phyloP scores from a whole-genome alignment of 2,888 invertebrate species.

The Spatulosminthurus flaviceps region DNA sequence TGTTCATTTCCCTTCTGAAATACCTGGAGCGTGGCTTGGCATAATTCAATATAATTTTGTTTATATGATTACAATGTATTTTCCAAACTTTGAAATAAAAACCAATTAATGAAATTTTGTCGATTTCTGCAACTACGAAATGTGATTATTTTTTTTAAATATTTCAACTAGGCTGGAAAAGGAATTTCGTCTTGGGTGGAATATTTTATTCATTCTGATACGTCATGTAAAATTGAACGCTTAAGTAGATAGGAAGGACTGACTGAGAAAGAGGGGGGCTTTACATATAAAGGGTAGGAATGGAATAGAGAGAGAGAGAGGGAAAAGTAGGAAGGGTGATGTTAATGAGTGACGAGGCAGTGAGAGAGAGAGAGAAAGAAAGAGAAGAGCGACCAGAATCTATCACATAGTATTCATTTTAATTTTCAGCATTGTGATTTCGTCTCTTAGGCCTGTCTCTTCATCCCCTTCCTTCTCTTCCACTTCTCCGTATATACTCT shows the following conservation, averaged over 20 bases:
- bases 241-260: background rate
- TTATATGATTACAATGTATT: no score
- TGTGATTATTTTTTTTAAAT: no score
- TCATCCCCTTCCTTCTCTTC: conserved; percentile 12
- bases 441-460: background rate
- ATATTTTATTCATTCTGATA: no score
- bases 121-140: no score
- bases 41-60: no score
- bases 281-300: background rate
- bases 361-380: conserved; percentile 13
- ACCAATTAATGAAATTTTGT: no score
- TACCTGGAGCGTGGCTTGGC: no score
- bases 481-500: background rate
- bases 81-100: no score
- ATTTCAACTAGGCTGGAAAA: no score
- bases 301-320: background rate
- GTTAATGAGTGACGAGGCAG: conserved; percentile 33
- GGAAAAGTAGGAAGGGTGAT: conserved; percentile 4
- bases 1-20: no score
- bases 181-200: no score
- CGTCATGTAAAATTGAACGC: no score
- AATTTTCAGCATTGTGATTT: conserved; percentile 51
- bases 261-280: background rate
- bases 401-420: conserved; percentile 49
- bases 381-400: conserved; percentile 37